Base-by-base conservation (phyloP, 1,140 invertebrate species). In the Cydia amplana region DNA sequence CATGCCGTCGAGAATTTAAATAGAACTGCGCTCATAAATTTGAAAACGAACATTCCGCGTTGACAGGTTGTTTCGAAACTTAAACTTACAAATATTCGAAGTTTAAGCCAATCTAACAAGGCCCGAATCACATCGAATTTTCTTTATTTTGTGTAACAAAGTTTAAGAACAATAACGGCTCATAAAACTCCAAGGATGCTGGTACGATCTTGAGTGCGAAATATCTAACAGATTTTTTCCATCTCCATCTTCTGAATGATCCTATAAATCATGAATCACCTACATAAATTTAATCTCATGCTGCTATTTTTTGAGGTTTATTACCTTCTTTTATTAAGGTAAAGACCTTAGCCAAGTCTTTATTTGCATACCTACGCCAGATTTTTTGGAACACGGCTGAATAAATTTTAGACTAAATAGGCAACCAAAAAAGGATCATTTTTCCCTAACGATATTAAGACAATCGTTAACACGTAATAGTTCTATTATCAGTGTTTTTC, bases 221-320 rank as follows among this genome's bases (percentile, higher is more conserved):
- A 36, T 70, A 70, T 70, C 32, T 60, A 60, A 60, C 55, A 60
- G 14, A 32, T 43, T 70, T 70, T 67, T 43, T 36, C 32, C 65
- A 67, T 70, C 65, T 70, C 18, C 32, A 40, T 70, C 32, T 70
- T 70, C n/a, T 36, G 65, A 36, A 70, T 70, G 36, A 23, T 36
- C 65, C 65, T 18, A 70, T 70, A 70, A 70, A 70, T 70, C 65
- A n/a, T 32, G n/a, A 70, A 70, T 70, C 36, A 12, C 65, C 16
- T 36, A 40, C 36, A 40, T 70, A 70, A 70, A 70, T 70, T 4
- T 32, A 20, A 70, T 70, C 28, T 67, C 7, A 36, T 43, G 25
- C 25, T 67, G 36, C 65, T 70, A 70, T 2, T 10, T 40, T 70
- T 70, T 70, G 28, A 20, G 7, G 16, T 70, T 70, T 70, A 70